Evolutionary conservation across 2,113 vertebrate genomes (phyloP).

Genomic region (Mirza zaza): DNA sequence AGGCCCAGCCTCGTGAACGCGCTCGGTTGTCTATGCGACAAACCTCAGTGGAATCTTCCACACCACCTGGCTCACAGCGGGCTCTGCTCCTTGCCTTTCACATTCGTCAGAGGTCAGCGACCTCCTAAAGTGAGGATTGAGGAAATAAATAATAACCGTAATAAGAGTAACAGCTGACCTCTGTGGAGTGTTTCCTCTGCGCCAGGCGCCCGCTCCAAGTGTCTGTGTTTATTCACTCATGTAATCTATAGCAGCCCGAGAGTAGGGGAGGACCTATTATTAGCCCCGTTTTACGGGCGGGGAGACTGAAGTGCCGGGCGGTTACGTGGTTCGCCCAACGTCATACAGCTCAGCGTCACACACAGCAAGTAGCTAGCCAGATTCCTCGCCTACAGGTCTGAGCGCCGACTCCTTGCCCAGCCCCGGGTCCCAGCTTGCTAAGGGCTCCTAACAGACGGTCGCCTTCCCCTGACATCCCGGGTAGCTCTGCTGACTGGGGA

Average conservation of each 20-base stretch:
- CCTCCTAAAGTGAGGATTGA: not conserved
- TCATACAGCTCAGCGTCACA: not conserved
- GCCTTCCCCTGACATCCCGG: constrained; percentile 62
- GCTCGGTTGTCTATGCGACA: not conserved
- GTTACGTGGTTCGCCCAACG: not conserved
- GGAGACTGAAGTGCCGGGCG: not conserved
- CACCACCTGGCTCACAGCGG: not conserved
- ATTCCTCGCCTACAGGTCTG: constrained; percentile 56
- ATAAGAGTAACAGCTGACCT: not conserved
- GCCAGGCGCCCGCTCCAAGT: not conserved
- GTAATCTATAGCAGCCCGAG: not conserved
- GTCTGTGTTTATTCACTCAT: not conserved
- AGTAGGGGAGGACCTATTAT: not conserved
- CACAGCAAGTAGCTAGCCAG: not conserved
- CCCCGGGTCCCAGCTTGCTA: constrained; percentile 41
- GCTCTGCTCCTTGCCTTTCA: not conserved
- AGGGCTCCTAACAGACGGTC: constrained; percentile 42
- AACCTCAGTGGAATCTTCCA: not conserved
- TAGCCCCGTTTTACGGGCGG: not conserved
- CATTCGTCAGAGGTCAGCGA: not conserved
- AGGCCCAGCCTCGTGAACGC: not conserved
- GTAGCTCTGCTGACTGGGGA: constrained; percentile 74
- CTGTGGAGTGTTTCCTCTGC: not conserved
- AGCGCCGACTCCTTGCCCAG: not conserved
- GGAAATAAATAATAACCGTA: not conserved